phyloP scores from a whole-genome alignment of 1,140 invertebrate species.

The Spodoptera litura region DNA sequence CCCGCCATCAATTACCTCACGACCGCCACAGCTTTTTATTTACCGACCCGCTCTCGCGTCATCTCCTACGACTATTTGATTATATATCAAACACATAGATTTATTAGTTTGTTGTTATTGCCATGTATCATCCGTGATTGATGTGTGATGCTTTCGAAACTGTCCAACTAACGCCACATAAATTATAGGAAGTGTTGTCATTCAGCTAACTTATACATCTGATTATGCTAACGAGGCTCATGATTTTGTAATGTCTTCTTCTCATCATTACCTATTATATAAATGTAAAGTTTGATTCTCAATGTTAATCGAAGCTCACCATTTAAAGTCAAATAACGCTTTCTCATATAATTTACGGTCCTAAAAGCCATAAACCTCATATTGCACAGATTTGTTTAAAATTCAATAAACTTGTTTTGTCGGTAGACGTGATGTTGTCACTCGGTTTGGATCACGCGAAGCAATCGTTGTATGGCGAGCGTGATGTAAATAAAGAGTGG shows the following conservation, averaged over 20 bases:
- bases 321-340: conserved; percentile 49
- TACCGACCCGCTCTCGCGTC: conserved; percentile 64
- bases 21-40: conserved; percentile 79
- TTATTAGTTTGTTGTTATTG: conserved; percentile 64
- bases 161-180: neutral
- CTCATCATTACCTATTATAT: neutral
- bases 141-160: conserved; percentile 2
- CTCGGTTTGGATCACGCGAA: conserved; percentile 50
- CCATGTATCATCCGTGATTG: conserved; percentile 42
- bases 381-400: conserved; percentile 30
- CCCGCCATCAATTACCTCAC: conserved; percentile 78
- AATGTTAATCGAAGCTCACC: conserved; percentile 56
- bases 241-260: neutral
- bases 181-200: conserved; percentile 10
- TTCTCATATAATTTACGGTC: conserved; percentile 35
- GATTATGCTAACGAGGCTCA: neutral
- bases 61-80: conserved; percentile 60
- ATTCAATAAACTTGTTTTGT: conserved; percentile 39
- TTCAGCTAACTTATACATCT: too few species aligned
- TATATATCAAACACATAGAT: conserved; percentile 66
- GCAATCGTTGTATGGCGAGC: conserved; percentile 58
- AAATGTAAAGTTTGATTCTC: neutral
- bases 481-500: conserved; percentile 67
- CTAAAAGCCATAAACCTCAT: conserved; percentile 28
- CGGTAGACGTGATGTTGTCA: conserved; percentile 49